Evolutionary conservation across 2,797 vertebrate species (phyloP).

Genomic region (Erethizon dorsatum): DNA sequence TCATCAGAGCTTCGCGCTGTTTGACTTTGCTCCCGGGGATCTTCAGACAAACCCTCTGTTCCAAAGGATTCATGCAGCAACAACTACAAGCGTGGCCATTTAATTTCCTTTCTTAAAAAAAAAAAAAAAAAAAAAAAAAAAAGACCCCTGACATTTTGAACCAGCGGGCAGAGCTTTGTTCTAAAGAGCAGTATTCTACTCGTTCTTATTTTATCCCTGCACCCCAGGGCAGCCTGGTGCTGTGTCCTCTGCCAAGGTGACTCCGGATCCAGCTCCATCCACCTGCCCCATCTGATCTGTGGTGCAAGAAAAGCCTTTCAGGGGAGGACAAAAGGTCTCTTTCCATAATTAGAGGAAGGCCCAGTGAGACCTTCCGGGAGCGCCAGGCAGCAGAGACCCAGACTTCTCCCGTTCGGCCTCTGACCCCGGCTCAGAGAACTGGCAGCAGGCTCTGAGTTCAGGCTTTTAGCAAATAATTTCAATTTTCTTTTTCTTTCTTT

Average conservation of each 20-base stretch:
- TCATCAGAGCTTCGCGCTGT: constrained; percentile 62
- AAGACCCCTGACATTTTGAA: constrained; percentile 56
- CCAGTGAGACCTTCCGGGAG: background rate
- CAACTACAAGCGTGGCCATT: constrained; percentile 56
- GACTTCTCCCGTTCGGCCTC: background rate
- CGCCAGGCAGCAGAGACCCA: background rate
- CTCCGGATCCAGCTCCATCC: background rate
- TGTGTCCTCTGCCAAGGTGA: constrained; percentile 60
- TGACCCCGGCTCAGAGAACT: background rate
- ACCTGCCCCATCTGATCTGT: background rate
- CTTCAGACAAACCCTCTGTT: constrained; percentile 66
- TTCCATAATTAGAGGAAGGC: constrained; percentile 4
- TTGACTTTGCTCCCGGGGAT: constrained; percentile 64
- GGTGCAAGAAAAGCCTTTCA: constrained; percentile 60
- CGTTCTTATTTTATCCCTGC: constrained; percentile 50
- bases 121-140: background rate
- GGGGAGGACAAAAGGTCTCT: constrained; percentile 48
- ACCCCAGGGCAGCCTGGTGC: constrained; percentile 24
- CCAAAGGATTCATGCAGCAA: constrained; percentile 68
- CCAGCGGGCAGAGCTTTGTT: constrained; percentile 68
- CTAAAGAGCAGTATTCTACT: constrained; percentile 31
- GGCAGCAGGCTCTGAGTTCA: background rate
- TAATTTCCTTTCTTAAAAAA: constrained; percentile 59
- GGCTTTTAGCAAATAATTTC: constrained; percentile 7
- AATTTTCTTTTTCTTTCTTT: background rate